Percentiles rank a stretch among this genome's conserved stretches.
phyloP scores from a whole-genome alignment of 2,113 vertebrate species.

The Eira barbara region DNA sequence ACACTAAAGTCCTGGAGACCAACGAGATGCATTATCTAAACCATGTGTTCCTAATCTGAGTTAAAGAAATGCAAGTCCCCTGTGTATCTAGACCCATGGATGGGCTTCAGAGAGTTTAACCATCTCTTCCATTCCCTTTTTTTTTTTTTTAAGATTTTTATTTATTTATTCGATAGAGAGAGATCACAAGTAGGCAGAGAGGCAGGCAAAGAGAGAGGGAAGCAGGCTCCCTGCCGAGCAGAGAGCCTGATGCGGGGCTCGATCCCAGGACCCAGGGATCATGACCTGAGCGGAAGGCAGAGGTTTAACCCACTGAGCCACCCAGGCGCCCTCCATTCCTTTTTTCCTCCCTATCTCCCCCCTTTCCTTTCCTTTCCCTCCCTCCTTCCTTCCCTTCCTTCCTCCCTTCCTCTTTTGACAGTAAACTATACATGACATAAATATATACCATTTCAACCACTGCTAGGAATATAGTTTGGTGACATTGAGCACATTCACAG shows the following conservation, averaged over 20 bases:
- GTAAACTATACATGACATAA: not conserved
- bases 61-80: not conserved
- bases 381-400: not conserved
- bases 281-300: too few relatives aligned
- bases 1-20: not conserved
- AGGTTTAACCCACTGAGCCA: too few relatives aligned
- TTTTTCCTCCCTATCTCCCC: too few relatives aligned
- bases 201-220: too few relatives aligned
- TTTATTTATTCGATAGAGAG: too few relatives aligned
- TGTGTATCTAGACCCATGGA: not conserved
- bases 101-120: not conserved
- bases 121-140: not conserved
- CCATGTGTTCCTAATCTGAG: not conserved
- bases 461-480: not conserved
- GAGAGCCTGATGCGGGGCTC: too few relatives aligned
- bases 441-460: not conserved
- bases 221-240: too few relatives aligned
- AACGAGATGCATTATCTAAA: not conserved
- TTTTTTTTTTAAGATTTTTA: too few relatives aligned
- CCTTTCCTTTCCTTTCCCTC: too few relatives aligned
- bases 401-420: not conserved
- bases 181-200: too few relatives aligned
- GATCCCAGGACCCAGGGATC: too few relatives aligned
- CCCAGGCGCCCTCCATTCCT: not conserved
- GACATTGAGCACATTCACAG: not conserved